A percentile compares a stretch with the other conserved stretches of the same genome.
These are phyloP conservation scores for Pelmatolapia mariae DNA, from an alignment of 2,113 vertebrate genomes.

Conservation along the genomic window DNA sequence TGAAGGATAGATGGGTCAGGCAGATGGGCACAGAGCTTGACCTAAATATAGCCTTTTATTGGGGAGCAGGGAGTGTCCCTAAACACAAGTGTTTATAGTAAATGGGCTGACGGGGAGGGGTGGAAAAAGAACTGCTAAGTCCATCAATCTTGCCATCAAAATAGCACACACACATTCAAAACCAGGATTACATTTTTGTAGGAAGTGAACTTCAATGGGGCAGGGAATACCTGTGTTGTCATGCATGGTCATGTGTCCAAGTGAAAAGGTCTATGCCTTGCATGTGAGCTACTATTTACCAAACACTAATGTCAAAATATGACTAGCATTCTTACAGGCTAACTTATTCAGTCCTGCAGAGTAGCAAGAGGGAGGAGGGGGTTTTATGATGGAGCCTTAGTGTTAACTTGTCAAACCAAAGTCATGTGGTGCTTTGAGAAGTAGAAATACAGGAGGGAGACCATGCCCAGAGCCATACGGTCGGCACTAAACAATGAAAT, in stretches of 20 bases:
- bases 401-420: constrained; percentile 9
- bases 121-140: constrained; percentile 40
- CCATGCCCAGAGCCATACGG: not conserved
- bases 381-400: not conserved
- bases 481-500: not conserved
- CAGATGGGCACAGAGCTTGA: not conserved
- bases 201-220: not conserved
- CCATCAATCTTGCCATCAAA: not conserved
- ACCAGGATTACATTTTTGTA: not conserved
- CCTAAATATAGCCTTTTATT: constrained; percentile 46
- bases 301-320: constrained; percentile 19
- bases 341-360: not conserved
- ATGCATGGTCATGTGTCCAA: not conserved
- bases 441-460: not conserved
- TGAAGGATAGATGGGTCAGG: not conserved
- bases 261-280: not conserved
- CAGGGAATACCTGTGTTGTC: not conserved
- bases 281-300: constrained; percentile 16
- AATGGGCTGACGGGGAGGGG: not conserved
- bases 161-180: not conserved
- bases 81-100: constrained; percentile 28
- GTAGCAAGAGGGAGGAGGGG: not conserved
- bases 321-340: not conserved
- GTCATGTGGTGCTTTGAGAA: not conserved
- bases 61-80: not conserved